Evolutionary conservation across 2,888 invertebrate genomes (phyloP), one percentile per base, ranked within the genome.

Genomic region (Drosophila siamana): DNA sequence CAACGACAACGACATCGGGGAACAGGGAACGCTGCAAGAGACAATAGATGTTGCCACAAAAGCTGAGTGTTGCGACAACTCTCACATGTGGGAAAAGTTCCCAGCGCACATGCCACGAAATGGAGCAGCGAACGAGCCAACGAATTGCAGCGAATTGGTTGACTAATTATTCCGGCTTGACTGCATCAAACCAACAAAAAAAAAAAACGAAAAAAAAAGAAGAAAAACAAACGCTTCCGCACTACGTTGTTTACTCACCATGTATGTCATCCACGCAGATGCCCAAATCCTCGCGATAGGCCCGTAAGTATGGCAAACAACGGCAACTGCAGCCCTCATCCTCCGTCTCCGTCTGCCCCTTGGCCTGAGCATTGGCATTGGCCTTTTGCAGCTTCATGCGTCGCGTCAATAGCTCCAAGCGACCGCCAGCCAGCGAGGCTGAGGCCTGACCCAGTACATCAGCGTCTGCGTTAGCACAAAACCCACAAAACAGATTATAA

Each of bases 201-300:
- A 28, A 8, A 11, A 28, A 22, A 19, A 1, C 19, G n/a, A 6
- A 56, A 36, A 8, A 44, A 36, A 24, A 33, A 48, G 30, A 16
- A 6, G 11, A 33, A 19, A 19, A 19, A 19, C 19, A 47, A 28
- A 30, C 13, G 40, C 86, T 85, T 85, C 84, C 84, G 84, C 73
- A 38, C 26, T 19, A 4, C 22, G 9, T 33, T 44, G 22, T 13
- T 22, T 9, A 36, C 94, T 94, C 91, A 97, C 97, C 97, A 92
- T 96, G 95, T 80, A 97, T 94, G 90, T 97, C 96, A 91, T 96
- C 96, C 75, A 97, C 96, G 92, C 97, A 97, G 78, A 97, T 95
- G 81, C 95, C 95, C 75, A 96, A 93, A 92, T 97, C 97, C 91
- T 97, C 97, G 69, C 97, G 94, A 93, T 96, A 97, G 56, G 96